phyloP scores from a whole-genome alignment of 2,888 invertebrate species.

The Neria commutata region DNA sequence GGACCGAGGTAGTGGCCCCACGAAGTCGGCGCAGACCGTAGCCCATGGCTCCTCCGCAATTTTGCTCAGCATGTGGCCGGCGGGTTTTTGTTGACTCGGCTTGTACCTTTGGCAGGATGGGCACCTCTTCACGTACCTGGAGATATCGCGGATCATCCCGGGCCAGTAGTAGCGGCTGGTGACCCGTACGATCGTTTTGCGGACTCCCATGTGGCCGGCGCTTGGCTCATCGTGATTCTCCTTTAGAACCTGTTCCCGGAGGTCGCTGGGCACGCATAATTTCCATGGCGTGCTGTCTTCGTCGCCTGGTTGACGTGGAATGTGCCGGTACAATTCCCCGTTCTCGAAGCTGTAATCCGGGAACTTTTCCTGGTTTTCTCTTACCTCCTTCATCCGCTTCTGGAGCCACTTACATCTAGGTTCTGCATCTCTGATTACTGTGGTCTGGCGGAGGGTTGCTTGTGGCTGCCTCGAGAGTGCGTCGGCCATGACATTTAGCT shows the following conservation, averaged over 20 bases:
- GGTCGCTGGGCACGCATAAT: neutral
- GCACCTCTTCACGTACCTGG: no score
- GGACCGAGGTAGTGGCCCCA: no score
- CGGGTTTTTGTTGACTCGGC: no score
- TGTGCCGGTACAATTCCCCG: neutral
- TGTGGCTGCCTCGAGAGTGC: no score
- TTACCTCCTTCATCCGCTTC: neutral
- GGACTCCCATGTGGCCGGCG: neutral
- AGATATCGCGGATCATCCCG: no score
- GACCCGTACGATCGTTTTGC: neutral
- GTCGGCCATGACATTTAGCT: no score
- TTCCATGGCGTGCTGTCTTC: neutral
- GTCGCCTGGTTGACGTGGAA: neutral
- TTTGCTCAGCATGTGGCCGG: no score
- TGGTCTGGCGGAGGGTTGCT: no score
- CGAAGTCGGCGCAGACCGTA: neutral
- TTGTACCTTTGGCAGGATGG: no score
- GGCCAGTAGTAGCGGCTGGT: neutral
- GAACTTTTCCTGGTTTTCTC: neutral
- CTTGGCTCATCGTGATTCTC: neutral
- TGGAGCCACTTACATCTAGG: no score
- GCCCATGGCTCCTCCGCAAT: constrained; percentile 4
- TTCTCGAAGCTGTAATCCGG: neutral
- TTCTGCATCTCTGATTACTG: no score
- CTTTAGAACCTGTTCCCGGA: neutral